Evolutionary conservation across 1,140 invertebrate species (phyloP).

Genomic region (Papilio polyxenes): DNA sequence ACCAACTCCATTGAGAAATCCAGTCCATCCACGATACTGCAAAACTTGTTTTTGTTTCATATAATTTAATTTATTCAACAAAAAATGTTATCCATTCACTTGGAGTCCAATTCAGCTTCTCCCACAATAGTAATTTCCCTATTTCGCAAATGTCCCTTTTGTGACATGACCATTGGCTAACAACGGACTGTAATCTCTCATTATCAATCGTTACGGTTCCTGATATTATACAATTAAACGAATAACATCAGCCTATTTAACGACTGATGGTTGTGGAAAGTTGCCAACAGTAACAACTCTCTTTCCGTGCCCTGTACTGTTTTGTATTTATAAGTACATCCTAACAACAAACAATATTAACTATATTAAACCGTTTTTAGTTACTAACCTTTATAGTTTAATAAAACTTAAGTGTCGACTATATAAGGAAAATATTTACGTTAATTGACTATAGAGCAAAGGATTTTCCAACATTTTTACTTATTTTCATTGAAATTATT

Average conservation of each 20-base stretch:
- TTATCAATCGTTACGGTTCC: slow-evolving; percentile 18
- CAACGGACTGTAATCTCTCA: not conserved
- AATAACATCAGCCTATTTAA: not conserved
- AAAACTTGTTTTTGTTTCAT: too few relatives aligned
- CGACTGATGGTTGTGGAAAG: slow-evolving; percentile 1
- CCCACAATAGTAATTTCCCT: not conserved
- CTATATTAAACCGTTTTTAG: not conserved
- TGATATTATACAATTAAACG: slow-evolving; percentile 13
- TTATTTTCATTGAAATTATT: too few relatives aligned
- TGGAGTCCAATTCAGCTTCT: not conserved
- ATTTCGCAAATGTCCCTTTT: not conserved
- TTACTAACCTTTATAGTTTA: too few relatives aligned
- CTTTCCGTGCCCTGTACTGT: not conserved
- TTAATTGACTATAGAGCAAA: too few relatives aligned
- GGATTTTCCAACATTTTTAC: too few relatives aligned
- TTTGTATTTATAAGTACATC: not conserved
- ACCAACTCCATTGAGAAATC: not conserved
- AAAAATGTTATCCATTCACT: not conserved
- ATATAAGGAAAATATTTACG: too few relatives aligned
- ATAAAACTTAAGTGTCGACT: too few relatives aligned
- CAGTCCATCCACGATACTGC: not conserved
- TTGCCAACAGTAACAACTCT: not conserved
- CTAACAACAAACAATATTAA: not conserved
- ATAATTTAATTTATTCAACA: not conserved
- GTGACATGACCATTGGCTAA: not conserved